These are phyloP conservation scores for Erebia palarica DNA, from an alignment of 2,888 invertebrate genomes.

Conservation along the genomic window DNA sequence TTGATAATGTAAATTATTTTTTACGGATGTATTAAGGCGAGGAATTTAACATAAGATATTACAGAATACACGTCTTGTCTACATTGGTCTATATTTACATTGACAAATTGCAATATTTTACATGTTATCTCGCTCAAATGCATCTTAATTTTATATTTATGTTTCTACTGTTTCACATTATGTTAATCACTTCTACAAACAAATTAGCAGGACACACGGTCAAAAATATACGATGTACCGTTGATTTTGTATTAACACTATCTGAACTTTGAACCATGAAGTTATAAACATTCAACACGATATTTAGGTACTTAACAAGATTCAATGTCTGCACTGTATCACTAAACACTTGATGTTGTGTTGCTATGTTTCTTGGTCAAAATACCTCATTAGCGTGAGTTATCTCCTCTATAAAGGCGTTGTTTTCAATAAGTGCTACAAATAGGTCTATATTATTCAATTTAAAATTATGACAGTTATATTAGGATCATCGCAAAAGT, in stretches of 20 bases:
- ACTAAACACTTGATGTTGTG: conserved; percentile 43
- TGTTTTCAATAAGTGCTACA: background rate
- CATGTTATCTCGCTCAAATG: conserved; percentile 35
- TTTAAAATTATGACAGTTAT: too few species aligned
- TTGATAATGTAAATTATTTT: conserved; percentile 25
- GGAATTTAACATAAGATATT: conserved; percentile 9
- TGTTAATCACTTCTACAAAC: conserved; percentile 15
- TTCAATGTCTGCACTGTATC: conserved; percentile 37
- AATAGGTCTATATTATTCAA: background rate
- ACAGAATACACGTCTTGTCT: background rate
- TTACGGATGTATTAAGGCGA: conserved; percentile 36
- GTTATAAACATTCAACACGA: conserved; percentile 19
- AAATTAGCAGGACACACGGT: conserved; percentile 23
- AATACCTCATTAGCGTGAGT: conserved; percentile 6
- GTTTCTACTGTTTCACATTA: conserved; percentile 14
- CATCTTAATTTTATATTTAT: conserved; percentile 22
- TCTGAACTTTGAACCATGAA: conserved; percentile 7
- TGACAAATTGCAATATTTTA: background rate
- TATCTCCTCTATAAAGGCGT: background rate
- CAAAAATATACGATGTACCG: conserved; percentile 22
- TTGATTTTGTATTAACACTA: conserved; percentile 29
- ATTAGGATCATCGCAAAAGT: too few species aligned
- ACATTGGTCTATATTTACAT: conserved; percentile 6
- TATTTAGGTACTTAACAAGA: conserved; percentile 30
- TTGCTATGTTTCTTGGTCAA: conserved; percentile 25